Percentiles rank a stretch among this genome's conserved stretches.
Conservation (phyloP, 2,113 vertebrate species). For the Erythrocercus mccallii region DNA sequence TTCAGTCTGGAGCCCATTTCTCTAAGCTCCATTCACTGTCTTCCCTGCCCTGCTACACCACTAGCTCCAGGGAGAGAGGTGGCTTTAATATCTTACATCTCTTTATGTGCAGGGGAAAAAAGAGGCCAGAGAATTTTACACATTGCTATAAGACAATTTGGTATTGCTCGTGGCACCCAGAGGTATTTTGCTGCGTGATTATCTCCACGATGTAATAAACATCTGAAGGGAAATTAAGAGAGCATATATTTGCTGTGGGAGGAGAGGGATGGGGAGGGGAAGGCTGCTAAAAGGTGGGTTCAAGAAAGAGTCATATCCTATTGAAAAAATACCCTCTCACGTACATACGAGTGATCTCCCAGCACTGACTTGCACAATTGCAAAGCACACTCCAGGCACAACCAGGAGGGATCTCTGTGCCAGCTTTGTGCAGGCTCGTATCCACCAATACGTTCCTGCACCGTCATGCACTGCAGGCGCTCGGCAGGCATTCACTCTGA, state of each 20-base stretch:
- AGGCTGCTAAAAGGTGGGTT: slow-evolving; percentile 63
- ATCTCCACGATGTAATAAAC: slow-evolving; percentile 56
- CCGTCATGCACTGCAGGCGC: slow-evolving; percentile 35
- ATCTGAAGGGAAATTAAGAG: slow-evolving; percentile 53
- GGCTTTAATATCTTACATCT: slow-evolving; percentile 39
- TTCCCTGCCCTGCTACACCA: slow-evolving; percentile 5
- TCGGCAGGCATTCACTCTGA: slow-evolving; percentile 4
- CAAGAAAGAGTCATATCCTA: slow-evolving; percentile 41
- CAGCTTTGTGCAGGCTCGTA: slow-evolving; percentile 28
- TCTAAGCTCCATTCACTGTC: neutral
- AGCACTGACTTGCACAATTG: neutral
- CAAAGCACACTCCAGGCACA: neutral
- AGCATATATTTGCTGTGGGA: slow-evolving; percentile 24
- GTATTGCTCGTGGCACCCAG: slow-evolving; percentile 23
- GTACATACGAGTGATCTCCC: accelerated
- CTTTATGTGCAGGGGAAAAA: neutral
- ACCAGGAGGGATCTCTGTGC: slow-evolving; percentile 32
- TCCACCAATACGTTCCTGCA: slow-evolving; percentile 35
- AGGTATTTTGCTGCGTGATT: slow-evolving; percentile 49
- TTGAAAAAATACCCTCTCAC: slow-evolving; percentile 6
- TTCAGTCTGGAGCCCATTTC: slow-evolving; percentile 24
- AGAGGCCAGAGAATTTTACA: slow-evolving; percentile 18
- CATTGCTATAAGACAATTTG: slow-evolving; percentile 29
- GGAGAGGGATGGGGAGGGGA: neutral
- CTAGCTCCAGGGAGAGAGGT: neutral